A percentile compares a stretch with the other conserved stretches of the same genome.
Conservation (phyloP, 2,888 invertebrate genomes). For the Drosophila nr. perissopoda region DNA sequence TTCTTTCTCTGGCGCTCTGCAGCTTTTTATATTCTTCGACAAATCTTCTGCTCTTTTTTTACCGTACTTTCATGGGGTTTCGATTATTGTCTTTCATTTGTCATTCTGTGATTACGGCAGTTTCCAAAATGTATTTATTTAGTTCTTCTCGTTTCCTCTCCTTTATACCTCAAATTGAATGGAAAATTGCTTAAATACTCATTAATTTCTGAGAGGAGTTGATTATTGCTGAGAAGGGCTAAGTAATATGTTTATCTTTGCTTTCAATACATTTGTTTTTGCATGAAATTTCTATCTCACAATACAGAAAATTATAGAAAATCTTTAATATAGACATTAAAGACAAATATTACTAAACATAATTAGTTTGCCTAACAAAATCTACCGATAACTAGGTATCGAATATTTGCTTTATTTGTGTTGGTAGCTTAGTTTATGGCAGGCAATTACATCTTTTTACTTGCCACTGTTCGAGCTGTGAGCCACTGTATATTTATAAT, state of each 20-base stretch:
- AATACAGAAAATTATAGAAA: neutral
- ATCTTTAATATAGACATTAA: neutral
- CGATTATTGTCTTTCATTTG: slow-evolving; percentile 54
- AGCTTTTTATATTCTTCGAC: slow-evolving; percentile 8
- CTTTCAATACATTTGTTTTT: neutral
- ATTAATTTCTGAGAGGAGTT: neutral
- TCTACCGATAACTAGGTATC: too few relatives aligned
- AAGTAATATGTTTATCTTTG: neutral
- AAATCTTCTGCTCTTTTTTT: slow-evolving; percentile 9
- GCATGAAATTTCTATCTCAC: neutral
- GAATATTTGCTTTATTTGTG: too few relatives aligned
- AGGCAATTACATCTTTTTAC: too few relatives aligned
- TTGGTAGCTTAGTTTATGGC: too few relatives aligned
- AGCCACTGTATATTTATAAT: too few relatives aligned
- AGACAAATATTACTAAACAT: neutral
- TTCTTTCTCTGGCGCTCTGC: slow-evolving; percentile 5
- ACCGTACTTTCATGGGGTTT: slow-evolving; percentile 15
- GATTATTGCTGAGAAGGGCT: neutral
- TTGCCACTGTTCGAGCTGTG: too few relatives aligned
- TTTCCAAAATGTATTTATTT: slow-evolving; percentile 31
- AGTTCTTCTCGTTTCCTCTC: slow-evolving; percentile 10
- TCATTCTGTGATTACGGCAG: slow-evolving; percentile 34
- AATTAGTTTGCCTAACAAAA: neutral
- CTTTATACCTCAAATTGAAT: slow-evolving; percentile 1
- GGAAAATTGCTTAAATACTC: neutral